A percentile compares a stretch with the other conserved stretches of the same genome.
Evolutionary conservation across 1,140 invertebrate genomes (phyloP).

Genomic region (Bombus soroeensis): DNA sequence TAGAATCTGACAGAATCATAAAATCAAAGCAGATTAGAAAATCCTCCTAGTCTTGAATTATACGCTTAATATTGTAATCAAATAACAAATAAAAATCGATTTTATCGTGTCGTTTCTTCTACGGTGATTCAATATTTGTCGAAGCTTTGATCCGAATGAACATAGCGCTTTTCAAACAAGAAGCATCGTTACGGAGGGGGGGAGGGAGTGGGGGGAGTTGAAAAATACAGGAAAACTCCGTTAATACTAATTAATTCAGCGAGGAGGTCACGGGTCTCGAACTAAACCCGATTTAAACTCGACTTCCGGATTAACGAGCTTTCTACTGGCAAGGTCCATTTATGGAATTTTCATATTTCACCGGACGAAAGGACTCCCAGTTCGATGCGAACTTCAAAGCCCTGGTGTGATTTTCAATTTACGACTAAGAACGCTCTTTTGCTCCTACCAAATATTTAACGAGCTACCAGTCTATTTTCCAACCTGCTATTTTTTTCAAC

Average conservation of each 20-base stretch:
- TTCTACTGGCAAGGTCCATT: not conserved
- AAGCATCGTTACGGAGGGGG: not conserved
- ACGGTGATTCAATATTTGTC: not conserved
- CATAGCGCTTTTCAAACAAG: not conserved
- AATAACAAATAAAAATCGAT: too few relatives aligned
- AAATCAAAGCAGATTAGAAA: too few relatives aligned
- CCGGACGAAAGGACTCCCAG: too few relatives aligned
- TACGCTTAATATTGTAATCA: too few relatives aligned
- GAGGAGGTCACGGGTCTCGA: too few relatives aligned
- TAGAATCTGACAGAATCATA: too few relatives aligned
- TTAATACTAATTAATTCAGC: slow-evolving; percentile 17
- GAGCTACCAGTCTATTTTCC: not conserved
- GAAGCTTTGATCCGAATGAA: not conserved
- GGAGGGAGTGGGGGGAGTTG: not conserved
- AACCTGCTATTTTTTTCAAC: not conserved
- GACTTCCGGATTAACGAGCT: slow-evolving; percentile 6
- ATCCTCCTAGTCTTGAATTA: too few relatives aligned
- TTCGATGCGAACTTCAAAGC: not conserved
- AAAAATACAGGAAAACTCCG: not conserved
- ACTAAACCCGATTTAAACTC: not conserved
- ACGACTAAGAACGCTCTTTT: not conserved
- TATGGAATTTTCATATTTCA: slow-evolving; percentile 31
- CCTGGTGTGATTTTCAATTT: slow-evolving; percentile 30
- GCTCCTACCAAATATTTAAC: slow-evolving; percentile 19
- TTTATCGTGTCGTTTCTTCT: too few relatives aligned